phyloP scores from a whole-genome alignment of 2,888 invertebrate species.

The Slavum lentiscoides region DNA sequence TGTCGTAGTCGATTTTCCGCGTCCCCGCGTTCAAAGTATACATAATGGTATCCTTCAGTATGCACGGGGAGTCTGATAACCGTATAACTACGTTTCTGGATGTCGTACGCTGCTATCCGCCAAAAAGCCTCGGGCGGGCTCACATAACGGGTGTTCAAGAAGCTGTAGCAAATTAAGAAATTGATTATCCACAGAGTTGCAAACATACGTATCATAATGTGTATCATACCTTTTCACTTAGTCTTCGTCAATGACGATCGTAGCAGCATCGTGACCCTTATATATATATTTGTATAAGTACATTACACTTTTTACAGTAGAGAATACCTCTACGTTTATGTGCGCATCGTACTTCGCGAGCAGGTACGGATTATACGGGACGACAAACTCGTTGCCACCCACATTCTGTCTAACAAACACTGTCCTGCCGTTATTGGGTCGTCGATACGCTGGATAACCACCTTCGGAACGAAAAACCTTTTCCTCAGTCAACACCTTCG shows the following conservation, averaged over 20 bases:
- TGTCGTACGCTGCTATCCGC: conserved; percentile 17
- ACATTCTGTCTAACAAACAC: background rate
- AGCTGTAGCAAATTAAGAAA: no score
- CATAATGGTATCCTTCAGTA: conserved; percentile 26
- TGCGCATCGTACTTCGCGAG: conserved; percentile 35
- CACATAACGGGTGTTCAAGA: conserved; percentile 40
- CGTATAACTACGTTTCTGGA: conserved; percentile 19
- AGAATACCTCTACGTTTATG: conserved; percentile 50
- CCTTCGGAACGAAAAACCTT: conserved; percentile 32
- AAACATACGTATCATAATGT: no score
- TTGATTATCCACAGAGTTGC: no score
- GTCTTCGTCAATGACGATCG: no score
- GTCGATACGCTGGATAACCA: conserved; percentile 46
- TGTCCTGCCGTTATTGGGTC: conserved; percentile 19
- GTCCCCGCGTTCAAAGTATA: conserved; percentile 12
- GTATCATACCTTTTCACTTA: no score
- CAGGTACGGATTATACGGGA: conserved; percentile 52
- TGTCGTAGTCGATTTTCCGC: background rate
- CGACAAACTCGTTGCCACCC: conserved; percentile 40
- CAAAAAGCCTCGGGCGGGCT: conserved; percentile 34
- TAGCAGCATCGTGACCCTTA: conserved; percentile 47
- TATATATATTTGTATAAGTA: conserved; percentile 54
- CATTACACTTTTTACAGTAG: conserved; percentile 47
- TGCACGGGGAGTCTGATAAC: conserved; percentile 27
- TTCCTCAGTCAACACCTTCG: conserved; percentile 35